Conservation (phyloP, 2,113 vertebrate genomes). For the Macquaria ambigua region DNA sequence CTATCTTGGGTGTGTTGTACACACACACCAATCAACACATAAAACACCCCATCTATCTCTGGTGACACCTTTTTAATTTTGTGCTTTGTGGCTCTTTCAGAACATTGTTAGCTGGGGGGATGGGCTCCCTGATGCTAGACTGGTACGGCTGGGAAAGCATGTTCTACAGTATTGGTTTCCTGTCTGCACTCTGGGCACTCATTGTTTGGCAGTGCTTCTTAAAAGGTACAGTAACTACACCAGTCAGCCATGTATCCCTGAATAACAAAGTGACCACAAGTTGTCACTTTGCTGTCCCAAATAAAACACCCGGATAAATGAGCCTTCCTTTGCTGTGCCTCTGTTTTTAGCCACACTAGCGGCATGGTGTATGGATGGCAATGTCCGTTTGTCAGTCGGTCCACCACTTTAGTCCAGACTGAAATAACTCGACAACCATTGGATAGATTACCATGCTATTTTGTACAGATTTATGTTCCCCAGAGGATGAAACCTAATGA, state of each 20-base stretch:
- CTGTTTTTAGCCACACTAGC: neutral
- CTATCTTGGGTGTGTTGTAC: slow-evolving; percentile 87
- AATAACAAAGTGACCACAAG: neutral
- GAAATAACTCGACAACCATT: neutral
- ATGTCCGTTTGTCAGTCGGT: no score
- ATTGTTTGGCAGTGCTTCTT: slow-evolving; percentile 87
- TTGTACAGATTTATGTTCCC: neutral
- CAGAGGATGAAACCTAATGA: no score
- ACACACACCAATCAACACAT: neutral
- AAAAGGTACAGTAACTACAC: slow-evolving; percentile 69
- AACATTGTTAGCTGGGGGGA: slow-evolving; percentile 87
- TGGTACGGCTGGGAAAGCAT: slow-evolving; percentile 89
- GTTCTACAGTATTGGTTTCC: slow-evolving; percentile 87
- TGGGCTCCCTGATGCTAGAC: slow-evolving; percentile 90
- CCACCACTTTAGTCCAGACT: no score
- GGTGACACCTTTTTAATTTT: neutral
- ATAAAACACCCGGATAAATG: neutral
- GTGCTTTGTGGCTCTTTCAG: slow-evolving; percentile 71
- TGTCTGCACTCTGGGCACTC: slow-evolving; percentile 88
- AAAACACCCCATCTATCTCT: neutral
- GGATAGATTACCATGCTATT: neutral
- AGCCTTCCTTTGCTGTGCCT: neutral
- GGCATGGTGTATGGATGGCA: neutral
- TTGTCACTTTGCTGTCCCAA: neutral
- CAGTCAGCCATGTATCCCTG: neutral